Base-by-base conservation (phyloP, 2,888 invertebrate genomes). In the Tetrapedia diversipes region DNA sequence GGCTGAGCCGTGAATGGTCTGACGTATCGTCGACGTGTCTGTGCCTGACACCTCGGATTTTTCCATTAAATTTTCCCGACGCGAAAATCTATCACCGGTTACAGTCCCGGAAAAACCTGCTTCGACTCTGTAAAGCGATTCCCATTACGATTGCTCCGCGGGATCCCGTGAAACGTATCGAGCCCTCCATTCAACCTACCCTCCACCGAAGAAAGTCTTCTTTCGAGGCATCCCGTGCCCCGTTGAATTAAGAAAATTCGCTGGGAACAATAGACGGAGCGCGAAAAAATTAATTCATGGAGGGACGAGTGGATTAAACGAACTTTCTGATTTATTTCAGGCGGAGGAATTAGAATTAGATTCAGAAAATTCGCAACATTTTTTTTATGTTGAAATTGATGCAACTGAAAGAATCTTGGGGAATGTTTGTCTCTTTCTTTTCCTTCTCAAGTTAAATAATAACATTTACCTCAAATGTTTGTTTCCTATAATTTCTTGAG, bases 41-140 rank as follows among this genome's bases (percentile, higher is more conserved):
- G 91, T 84, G 85, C 86, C 86, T 90, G 91, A 91, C 91, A 91
- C 88, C 88, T 86, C 85, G 90, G 91, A 91, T 91, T 91, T 91
- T 91, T 91, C 91, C 90, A 91, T 91, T 91, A 90, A 90, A 90
- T 90, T 89, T 90, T 86, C 89, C 82, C 88, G 88, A 89, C 89
- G 88, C 86, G 87, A 86, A 85, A 91, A 91, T 91, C 90, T 91
- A 91, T 91, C 91, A 91, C 89, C 87, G 87, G 87, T 84, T 87
- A 87, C 88, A 88, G 86, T 87, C 83, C 84, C 82, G 84, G 81
- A 85, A 86, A 87, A 87, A 86, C 81, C 81, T 83, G 83, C 84
- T 76, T 70, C 84, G 73, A 76, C 79, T 80, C 83, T 81, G 84
- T 86, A 79, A 85, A 87, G 87, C 86, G 89, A 89, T 89, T 87